A percentile compares a stretch with the other conserved stretches of the same genome.
Conservation (phyloP, 2,888 invertebrate genomes). For the Microdon myrmicae region DNA sequence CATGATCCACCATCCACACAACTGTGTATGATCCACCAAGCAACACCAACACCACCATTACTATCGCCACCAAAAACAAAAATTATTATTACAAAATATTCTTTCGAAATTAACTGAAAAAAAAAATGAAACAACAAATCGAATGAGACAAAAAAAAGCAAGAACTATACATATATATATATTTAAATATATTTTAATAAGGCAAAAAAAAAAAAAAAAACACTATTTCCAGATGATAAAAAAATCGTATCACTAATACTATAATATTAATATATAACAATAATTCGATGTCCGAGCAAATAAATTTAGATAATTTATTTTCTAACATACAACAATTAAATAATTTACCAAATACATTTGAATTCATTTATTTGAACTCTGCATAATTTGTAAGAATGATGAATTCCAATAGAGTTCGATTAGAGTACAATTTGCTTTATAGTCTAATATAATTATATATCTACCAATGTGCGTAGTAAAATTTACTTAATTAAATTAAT, state of each 20-base stretch:
- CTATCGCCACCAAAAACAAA: no score
- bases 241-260: conserved; percentile 22
- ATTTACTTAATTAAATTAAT: no score
- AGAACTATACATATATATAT: no score
- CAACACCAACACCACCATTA: conserved; percentile 35
- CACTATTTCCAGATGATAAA: conserved; percentile 5
- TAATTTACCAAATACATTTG: background rate
- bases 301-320: conserved; percentile 1
- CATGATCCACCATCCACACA: conserved; percentile 41
- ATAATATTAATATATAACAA: conserved; percentile 35
- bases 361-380: conserved; percentile 1
- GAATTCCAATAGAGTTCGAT: no score
- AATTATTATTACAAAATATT: no score
- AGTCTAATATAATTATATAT: no score
- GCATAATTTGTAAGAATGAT: no score
- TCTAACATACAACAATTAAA: background rate
- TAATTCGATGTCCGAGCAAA: conserved; percentile 42
- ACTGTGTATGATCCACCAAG: conserved; percentile 43
- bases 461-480: no score
- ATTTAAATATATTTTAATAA: conserved; percentile 51
- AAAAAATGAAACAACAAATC: conserved; percentile 7
- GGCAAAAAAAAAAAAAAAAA: conserved; percentile 21
- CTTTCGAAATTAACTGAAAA: conserved; percentile 33
- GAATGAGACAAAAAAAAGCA: no score
- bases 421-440: no score